Base-by-base conservation (phyloP, 2,888 invertebrate species). In the Electrophaes corylata region DNA sequence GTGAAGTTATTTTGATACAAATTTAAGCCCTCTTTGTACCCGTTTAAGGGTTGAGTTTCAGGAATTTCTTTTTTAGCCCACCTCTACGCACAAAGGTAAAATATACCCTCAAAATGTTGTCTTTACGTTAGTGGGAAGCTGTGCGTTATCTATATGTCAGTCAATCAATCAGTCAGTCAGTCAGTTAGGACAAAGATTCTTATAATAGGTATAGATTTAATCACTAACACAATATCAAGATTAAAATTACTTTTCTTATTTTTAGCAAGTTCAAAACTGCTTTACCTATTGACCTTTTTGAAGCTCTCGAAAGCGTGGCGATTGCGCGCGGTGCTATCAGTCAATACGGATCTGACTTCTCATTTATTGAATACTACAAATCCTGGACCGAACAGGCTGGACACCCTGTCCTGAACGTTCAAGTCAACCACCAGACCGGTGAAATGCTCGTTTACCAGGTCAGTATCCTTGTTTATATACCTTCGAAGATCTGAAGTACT, bases 351-450 rank as follows among this genome's bases (percentile, higher is more conserved):
- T 20, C 77, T 0, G 71, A 83, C 1, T 84, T 92, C 57, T 83
- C 87, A 60, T 62, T 87, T 0, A 67, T 84, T 3, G 85, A 89
- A 2, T 91, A 89, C 64, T 91, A 84, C 57, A 85, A 76, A 51
- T 82, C 83, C 35, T 93, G 94, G 78, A 93, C 94, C 67, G 91
- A 92, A 20, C 92, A 94, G 67, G 78, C 89, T 23, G 94, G 94
- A 10, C 94, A 92, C 65, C 95, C 95, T 0, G 83, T 94, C 0
- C 72, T 95, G 1, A 89, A 81, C 11, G 93, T 94, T 0, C 76
- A 82, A 6, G 88, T 93, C 2, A 77, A 93, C 67, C 91, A 92
- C 41, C 66, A 65, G 0, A 86, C 84, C 12, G 86, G 86, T 12
- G 70, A 67, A 4, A 86, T 91, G 75, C 79, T 67, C 0, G 72